Evolutionary conservation across 2,888 invertebrate genomes (phyloP).

Genomic region (Scrobipalpa atriplicella): DNA sequence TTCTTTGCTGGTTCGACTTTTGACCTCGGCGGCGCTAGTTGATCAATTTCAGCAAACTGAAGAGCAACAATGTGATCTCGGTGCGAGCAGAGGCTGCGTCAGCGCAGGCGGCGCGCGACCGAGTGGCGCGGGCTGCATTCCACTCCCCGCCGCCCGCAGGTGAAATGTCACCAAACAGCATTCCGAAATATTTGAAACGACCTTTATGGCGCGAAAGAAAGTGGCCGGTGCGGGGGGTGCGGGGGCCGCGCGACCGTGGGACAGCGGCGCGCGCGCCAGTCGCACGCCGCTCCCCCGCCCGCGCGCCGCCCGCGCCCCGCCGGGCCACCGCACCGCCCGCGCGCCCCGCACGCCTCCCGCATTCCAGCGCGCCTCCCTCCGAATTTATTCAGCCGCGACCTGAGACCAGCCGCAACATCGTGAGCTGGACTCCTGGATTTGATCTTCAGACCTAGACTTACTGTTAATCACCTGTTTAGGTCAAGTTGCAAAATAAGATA

Average conservation of each 20-base stretch:
- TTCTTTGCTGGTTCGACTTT: not conserved
- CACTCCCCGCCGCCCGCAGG: conserved; percentile 68
- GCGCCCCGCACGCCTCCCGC: conserved; percentile 56
- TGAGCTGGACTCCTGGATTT: conserved; percentile 19
- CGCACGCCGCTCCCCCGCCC: conserved; percentile 75
- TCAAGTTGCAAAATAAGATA: not conserved
- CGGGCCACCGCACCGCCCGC: conserved; percentile 46
- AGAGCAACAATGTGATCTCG: not conserved
- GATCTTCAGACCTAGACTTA: not conserved
- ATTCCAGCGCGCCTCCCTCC: conserved; percentile 78
- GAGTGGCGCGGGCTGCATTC: conserved; percentile 69
- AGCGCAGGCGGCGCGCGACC: conserved; percentile 31
- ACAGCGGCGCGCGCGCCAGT: conserved; percentile 84
- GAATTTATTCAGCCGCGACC: conserved; percentile 80
- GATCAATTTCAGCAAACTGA: not conserved
- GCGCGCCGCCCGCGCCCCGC: conserved; percentile 48
- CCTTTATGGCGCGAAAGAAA: conserved; percentile 83
- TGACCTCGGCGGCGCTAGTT: not conserved
- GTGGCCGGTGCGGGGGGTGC: conserved; percentile 68
- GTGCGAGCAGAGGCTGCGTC: conserved; percentile 31
- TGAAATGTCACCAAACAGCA: conserved; percentile 82
- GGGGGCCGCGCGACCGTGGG: conserved; percentile 86
- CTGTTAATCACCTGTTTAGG: not conserved
- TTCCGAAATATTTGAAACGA: conserved; percentile 83
- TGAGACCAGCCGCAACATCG: conserved; percentile 37